Evolutionary conservation across 2,888 invertebrate species (phyloP).

Genomic region (Drosophila helvetica): DNA sequence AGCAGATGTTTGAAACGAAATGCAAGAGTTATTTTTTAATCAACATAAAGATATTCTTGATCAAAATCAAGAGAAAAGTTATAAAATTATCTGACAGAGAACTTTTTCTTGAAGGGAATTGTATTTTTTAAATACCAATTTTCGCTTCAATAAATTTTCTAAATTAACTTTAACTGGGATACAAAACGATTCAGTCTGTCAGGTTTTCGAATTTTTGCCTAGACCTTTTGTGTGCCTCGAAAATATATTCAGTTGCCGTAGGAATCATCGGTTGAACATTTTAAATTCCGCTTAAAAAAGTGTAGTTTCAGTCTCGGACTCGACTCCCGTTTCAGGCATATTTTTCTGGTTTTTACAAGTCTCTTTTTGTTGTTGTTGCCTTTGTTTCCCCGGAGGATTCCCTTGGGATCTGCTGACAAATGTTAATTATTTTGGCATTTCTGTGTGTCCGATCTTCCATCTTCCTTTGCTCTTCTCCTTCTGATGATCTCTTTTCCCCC

Average conservation of each 20-base stretch:
- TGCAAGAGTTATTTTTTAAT: background rate
- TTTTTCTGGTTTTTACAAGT: background rate
- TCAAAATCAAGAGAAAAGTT: background rate
- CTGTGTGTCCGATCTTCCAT: background rate
- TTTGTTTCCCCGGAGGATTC: slow-evolving; percentile 9
- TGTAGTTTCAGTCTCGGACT: background rate
- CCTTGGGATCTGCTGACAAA: slow-evolving; percentile 29
- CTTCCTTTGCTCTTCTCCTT: background rate
- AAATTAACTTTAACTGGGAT: too few relatives aligned
- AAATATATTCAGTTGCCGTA: background rate
- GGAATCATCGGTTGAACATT: background rate
- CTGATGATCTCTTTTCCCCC: background rate
- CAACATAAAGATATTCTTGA: background rate
- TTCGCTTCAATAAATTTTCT: too few relatives aligned
- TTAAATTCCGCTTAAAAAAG: background rate
- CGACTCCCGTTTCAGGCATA: background rate
- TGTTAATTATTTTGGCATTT: slow-evolving; percentile 34
- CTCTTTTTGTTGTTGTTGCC: background rate
- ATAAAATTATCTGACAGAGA: too few relatives aligned
- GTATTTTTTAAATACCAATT: too few relatives aligned
- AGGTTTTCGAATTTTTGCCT: too few relatives aligned
- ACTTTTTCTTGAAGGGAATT: too few relatives aligned
- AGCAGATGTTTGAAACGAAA: slow-evolving; percentile 19
- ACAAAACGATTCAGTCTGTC: too few relatives aligned
- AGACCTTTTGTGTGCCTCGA: too few relatives aligned